Evolutionary conservation across 53 echinoderm and acorn worm species (phyloP).

Genomic region (Echinarachnius parma): DNA sequence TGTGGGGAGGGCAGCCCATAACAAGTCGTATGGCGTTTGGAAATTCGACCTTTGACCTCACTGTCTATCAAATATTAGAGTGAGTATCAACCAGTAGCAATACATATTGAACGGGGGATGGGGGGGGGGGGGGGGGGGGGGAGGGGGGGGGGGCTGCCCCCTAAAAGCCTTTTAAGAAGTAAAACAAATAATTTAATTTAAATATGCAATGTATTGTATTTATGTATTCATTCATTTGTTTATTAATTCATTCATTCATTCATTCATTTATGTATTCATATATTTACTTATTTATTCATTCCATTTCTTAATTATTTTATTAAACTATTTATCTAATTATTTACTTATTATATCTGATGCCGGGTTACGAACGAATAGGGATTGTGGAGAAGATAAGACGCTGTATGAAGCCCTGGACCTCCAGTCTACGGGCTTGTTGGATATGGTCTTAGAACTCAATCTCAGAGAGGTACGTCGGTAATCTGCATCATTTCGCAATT

Average conservation of each 20-base stretch:
- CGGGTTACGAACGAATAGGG: not conserved
- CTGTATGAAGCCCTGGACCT: conserved; percentile 21
- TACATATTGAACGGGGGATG: too few species aligned
- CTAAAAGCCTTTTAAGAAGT: too few species aligned
- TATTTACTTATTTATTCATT: not conserved
- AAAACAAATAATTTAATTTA: too few species aligned
- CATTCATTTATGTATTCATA: not conserved
- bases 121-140: too few species aligned
- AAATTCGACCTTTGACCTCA: conserved; percentile 7
- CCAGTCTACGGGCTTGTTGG: conserved; percentile 16
- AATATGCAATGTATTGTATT: too few species aligned
- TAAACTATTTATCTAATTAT: not conserved
- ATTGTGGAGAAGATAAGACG: conserved; percentile 17
- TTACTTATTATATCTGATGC: not conserved
- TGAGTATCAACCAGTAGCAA: too few species aligned
- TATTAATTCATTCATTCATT: not conserved
- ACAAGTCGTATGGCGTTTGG: conserved; percentile 9
- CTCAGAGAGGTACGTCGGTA: conserved; percentile 11
- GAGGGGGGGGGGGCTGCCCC: too few species aligned
- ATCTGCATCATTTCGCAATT: too few species aligned
- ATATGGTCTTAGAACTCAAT: conserved; percentile 6
- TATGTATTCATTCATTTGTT: too few species aligned
- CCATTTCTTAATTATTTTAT: not conserved
- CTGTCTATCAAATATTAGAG: conserved; percentile 32
- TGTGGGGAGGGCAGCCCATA: conserved; percentile 18